Evolutionary conservation across 2,113 vertebrate species (phyloP).

Genomic region (Amazona guildingii): DNA sequence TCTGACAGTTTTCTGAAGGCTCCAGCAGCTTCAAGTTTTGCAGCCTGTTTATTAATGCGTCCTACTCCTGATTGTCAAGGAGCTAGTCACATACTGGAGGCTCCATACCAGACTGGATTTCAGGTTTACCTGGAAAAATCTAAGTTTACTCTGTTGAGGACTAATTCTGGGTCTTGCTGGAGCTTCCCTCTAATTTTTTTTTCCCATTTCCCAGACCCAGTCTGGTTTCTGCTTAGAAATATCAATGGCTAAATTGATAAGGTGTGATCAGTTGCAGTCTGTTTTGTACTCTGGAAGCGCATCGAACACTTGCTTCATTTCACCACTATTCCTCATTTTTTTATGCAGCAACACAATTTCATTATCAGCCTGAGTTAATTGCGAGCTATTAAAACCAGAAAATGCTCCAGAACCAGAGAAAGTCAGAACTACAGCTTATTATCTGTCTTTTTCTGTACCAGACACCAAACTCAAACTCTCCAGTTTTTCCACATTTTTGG

Average conservation of each 20-base stretch:
- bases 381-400: background rate
- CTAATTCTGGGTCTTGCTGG: background rate
- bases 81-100: background rate
- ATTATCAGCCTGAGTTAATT: conserved; percentile 13
- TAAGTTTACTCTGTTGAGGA: background rate
- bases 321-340: background rate
- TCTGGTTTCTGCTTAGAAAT: background rate
- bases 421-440: background rate
- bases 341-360: background rate
- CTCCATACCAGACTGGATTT: background rate
- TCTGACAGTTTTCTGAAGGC: background rate
- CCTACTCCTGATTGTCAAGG: background rate
- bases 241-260: background rate
- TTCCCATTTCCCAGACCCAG: background rate
- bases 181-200: background rate
- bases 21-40: background rate
- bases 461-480: background rate
- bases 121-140: background rate
- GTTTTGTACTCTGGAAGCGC: background rate
- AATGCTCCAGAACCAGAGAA: background rate
- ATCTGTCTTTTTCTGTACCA: background rate
- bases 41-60: background rate
- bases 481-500: background rate
- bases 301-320: background rate
- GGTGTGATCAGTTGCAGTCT: background rate